phyloP scores from a whole-genome alignment of 2,888 invertebrate genomes.

The Drosophila fungiperda region DNA sequence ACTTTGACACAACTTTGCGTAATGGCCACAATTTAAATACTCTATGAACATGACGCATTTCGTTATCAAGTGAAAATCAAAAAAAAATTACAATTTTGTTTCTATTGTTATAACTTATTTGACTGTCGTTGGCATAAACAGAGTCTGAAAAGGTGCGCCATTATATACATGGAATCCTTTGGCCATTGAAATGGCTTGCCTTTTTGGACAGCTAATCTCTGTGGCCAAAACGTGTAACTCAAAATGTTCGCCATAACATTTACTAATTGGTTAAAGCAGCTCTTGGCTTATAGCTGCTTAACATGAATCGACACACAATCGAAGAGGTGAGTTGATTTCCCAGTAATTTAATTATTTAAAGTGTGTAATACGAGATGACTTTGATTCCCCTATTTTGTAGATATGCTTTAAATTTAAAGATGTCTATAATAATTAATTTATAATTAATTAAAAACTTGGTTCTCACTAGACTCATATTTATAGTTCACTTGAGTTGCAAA shows the following conservation, averaged over 20 bases:
- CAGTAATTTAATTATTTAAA: conserved; percentile 2
- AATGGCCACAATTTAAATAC: conserved; percentile 12
- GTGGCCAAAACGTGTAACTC: conserved; percentile 23
- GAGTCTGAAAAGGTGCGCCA: conserved; percentile 27
- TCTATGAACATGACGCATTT: conserved; percentile 34
- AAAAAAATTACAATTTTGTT: conserved; percentile 15
- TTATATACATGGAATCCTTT: conserved; percentile 20
- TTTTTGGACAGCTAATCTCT: conserved; percentile 37
- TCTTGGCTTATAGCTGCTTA: conserved; percentile 42
- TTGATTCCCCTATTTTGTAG: not conserved
- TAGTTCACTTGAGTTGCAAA: not conserved
- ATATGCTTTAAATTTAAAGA: not conserved
- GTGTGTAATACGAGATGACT: not conserved
- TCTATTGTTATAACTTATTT: conserved; percentile 35
- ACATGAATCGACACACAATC: conserved; percentile 33
- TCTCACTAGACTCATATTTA: not conserved
- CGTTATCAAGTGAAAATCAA: conserved; percentile 5
- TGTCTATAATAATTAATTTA: not conserved
- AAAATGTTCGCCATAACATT: conserved; percentile 27
- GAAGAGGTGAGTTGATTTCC: not conserved
- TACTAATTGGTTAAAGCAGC: conserved; percentile 37
- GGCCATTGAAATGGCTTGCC: conserved; percentile 18
- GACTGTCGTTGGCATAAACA: conserved; percentile 24
- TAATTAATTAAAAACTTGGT: not conserved
- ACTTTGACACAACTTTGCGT: not conserved